phyloP scores from a whole-genome alignment of 2,113 vertebrate genomes.

The Rhabdomys dilectus region DNA sequence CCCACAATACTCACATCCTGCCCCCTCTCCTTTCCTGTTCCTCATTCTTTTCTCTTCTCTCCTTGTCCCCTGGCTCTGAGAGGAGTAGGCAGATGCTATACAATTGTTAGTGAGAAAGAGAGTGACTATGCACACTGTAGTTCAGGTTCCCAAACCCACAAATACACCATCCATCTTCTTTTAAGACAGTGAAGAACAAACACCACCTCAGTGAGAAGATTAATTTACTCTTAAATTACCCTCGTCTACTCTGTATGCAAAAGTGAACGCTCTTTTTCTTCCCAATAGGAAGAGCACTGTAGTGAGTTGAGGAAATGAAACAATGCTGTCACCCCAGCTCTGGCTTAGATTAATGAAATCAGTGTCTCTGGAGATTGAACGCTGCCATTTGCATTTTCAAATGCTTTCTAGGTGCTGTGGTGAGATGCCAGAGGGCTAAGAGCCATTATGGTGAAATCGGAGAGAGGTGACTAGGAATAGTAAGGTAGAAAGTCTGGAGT shows the following conservation, averaged over 20 bases:
- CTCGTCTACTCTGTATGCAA: background rate
- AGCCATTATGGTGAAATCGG: too few species aligned
- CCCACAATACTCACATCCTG: background rate
- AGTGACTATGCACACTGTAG: too few species aligned
- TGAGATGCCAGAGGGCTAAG: background rate
- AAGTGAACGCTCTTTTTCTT: too few species aligned
- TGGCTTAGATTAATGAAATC: background rate
- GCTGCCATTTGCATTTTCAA: background rate
- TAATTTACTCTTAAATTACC: background rate
- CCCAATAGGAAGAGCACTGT: background rate
- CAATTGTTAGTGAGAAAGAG: background rate
- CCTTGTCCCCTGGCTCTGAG: background rate
- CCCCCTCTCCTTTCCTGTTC: background rate
- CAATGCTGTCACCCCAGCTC: background rate
- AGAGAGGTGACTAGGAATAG: too few species aligned
- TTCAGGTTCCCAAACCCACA: background rate
- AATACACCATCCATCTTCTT: background rate
- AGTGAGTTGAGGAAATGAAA: background rate
- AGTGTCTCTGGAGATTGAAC: background rate
- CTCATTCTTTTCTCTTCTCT: background rate
- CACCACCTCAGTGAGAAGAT: background rate
- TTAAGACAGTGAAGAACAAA: background rate
- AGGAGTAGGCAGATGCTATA: background rate
- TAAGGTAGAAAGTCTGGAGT: background rate
- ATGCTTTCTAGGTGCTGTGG: background rate